phyloP scores from a whole-genome alignment of 1,140 invertebrate species.

The Platyscapa corneri region DNA sequence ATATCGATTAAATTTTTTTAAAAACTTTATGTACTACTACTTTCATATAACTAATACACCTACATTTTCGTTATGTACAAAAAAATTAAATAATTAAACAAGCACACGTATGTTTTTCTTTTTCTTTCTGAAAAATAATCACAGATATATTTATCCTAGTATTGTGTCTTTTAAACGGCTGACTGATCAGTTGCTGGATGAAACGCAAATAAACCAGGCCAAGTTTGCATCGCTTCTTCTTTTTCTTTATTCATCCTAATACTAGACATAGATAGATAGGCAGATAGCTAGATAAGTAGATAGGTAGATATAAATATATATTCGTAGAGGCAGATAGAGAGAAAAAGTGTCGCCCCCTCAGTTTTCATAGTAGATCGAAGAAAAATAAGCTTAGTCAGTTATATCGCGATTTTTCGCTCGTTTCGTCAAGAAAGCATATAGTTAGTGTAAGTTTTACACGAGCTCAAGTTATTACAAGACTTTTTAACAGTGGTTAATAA shows the following conservation, averaged over 20 bases:
- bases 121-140: no score
- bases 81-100: no score
- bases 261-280: not conserved
- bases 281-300: not conserved
- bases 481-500: not conserved
- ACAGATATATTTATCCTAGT: conserved; percentile 24
- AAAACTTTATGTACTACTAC: no score
- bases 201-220: conserved; percentile 74
- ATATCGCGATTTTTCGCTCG: conserved; percentile 51
- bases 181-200: conserved; percentile 70
- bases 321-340: not conserved
- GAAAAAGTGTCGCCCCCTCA: not conserved
- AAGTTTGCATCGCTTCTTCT: conserved; percentile 45
- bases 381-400: conserved; percentile 65
- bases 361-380: conserved; percentile 61
- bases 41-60: no score
- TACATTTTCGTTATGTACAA: no score
- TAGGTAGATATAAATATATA: no score
- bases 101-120: no score
- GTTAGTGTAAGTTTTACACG: not conserved
- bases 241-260: conserved; percentile 17
- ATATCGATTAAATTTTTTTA: no score
- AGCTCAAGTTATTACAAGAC: not conserved
- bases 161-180: conserved; percentile 59
- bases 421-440: conserved; percentile 21